Conservation (phyloP, 2,113 vertebrate genomes). For the Camelus bactrianus region DNA sequence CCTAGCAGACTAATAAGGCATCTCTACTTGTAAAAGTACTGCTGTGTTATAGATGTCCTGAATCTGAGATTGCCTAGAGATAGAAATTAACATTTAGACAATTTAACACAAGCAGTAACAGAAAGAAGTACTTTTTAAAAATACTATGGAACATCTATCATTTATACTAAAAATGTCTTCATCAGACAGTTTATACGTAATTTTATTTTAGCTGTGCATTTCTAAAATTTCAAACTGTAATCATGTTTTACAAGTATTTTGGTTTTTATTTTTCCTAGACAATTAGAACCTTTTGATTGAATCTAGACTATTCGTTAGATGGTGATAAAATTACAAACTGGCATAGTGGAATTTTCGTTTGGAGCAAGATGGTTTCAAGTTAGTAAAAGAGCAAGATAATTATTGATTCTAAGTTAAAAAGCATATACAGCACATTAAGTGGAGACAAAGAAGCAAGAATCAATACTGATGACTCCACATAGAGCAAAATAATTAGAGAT, state of each 20-base stretch:
- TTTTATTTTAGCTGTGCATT: neutral
- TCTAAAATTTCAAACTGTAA: neutral
- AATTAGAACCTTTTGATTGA: neutral
- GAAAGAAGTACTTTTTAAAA: neutral
- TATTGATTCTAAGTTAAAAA: conserved; percentile 63
- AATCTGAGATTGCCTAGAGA: neutral
- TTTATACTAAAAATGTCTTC: neutral
- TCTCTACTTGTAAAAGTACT: neutral
- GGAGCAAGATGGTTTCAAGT: conserved; percentile 5
- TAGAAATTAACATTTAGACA: neutral
- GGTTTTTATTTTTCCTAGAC: neutral
- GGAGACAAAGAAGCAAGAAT: conserved; percentile 61
- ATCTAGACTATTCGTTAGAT: neutral
- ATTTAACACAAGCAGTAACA: neutral
- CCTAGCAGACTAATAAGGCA: neutral
- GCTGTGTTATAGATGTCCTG: neutral
- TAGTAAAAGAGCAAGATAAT: conserved; percentile 39
- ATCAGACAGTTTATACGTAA: neutral
- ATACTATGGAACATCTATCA: neutral
- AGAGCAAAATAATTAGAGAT: conserved; percentile 62
- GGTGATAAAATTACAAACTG: conserved; percentile 40
- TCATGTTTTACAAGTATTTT: neutral
- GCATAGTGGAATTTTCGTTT: neutral
- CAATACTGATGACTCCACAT: conserved; percentile 37
- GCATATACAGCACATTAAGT: conserved; percentile 54